A percentile compares a stretch with the other conserved stretches of the same genome.
Conservation (phyloP, 2,888 invertebrate genomes). For the Sipunculus nudus region DNA sequence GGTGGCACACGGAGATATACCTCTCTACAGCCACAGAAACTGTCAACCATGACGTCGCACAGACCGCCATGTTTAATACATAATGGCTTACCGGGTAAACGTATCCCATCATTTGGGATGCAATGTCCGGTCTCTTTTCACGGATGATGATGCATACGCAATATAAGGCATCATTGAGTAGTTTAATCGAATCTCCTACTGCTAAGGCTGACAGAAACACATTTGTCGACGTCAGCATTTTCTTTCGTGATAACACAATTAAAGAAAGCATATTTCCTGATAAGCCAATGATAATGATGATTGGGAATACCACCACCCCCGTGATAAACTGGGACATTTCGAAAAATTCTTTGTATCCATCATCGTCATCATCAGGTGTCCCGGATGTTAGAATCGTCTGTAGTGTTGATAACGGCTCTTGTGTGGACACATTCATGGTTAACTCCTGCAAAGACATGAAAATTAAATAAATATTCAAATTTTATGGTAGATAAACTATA, state of each 20-base stretch:
- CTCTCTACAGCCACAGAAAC: slow-evolving; percentile 61
- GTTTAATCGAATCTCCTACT: slow-evolving; percentile 54
- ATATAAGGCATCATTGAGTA: slow-evolving; percentile 54
- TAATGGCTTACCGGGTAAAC: slow-evolving; percentile 59
- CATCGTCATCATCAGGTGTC: no score
- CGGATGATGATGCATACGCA: slow-evolving; percentile 44
- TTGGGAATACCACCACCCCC: slow-evolving; percentile 53
- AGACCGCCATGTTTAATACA: slow-evolving; percentile 54
- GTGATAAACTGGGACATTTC: slow-evolving; percentile 50
- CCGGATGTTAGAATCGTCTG: no score
- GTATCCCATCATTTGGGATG: slow-evolving; percentile 43
- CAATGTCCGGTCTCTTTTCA: slow-evolving; percentile 37
- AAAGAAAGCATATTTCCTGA: slow-evolving; percentile 52
- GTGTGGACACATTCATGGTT: no score
- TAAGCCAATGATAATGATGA: slow-evolving; percentile 52
- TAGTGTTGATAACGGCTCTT: no score
- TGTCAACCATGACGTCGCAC: slow-evolving; percentile 58
- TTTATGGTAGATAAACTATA: no score
- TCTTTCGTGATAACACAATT: slow-evolving; percentile 49
- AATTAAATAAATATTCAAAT: no score
- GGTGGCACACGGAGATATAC: slow-evolving; percentile 55
- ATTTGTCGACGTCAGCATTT: slow-evolving; percentile 56
- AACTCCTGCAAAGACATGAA: no score
- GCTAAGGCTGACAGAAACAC: slow-evolving; percentile 54
- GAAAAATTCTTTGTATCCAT: slow-evolving; percentile 47